Conservation (phyloP, 2,888 invertebrate species). For the Melanophora roralis region DNA sequence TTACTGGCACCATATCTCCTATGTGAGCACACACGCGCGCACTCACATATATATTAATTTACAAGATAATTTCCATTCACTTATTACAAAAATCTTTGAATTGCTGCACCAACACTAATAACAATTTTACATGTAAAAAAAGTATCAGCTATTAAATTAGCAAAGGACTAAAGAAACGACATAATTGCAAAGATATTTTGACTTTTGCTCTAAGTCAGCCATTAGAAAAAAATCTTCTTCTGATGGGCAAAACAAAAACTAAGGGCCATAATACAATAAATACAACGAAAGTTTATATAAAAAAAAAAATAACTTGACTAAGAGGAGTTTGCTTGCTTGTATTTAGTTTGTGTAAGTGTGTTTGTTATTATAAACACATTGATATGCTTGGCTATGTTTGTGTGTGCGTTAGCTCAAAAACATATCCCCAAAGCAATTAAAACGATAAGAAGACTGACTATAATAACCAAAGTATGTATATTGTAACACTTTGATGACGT, state of each 20-base stretch:
- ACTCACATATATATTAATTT: not conserved
- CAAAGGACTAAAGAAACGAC: slow-evolving; percentile 47
- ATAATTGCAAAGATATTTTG: slow-evolving; percentile 23
- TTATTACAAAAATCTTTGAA: slow-evolving; percentile 25
- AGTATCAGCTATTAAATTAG: slow-evolving; percentile 57
- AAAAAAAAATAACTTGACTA: slow-evolving; percentile 25
- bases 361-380: not conserved
- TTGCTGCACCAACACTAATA: slow-evolving; percentile 15
- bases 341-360: not conserved
- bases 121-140: not conserved
- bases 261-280: slow-evolving; percentile 18
- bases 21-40: too few species aligned
- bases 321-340: too few species aligned
- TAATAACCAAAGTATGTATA: slow-evolving; percentile 53
- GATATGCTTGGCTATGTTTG: not conserved
- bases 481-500: slow-evolving; percentile 58
- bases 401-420: slow-evolving; percentile 23
- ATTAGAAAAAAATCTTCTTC: slow-evolving; percentile 34
- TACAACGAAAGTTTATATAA: slow-evolving; percentile 24
- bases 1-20: slow-evolving; percentile 46
- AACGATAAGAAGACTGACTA: slow-evolving; percentile 59
- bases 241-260: slow-evolving; percentile 40
- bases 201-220: slow-evolving; percentile 26
- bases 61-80: not conserved
- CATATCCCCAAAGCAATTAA: slow-evolving; percentile 62